Percentiles rank a stretch among this genome's conserved stretches.
Evolutionary conservation across 2,113 vertebrate genomes (phyloP).

Genomic region (Narcine bancroftii): DNA sequence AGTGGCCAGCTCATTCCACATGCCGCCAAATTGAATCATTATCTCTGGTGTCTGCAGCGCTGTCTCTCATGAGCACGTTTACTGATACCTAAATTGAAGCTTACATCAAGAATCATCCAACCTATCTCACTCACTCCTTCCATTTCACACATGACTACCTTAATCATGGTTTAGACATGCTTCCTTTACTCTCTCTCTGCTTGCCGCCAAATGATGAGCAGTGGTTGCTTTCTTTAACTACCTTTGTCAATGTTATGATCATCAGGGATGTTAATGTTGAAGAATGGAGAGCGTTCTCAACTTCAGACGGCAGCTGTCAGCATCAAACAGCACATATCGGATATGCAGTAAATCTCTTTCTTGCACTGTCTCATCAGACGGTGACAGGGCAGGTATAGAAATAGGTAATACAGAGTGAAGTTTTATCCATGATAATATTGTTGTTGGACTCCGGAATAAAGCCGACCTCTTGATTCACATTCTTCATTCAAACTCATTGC

Average conservation of each 20-base stretch:
- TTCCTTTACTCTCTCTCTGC: neutral
- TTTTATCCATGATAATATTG: neutral
- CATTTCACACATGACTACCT: conserved; percentile 9
- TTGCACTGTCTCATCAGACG: neutral
- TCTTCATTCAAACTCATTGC: neutral
- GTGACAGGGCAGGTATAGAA: neutral
- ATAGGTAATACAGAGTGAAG: neutral
- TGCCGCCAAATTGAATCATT: neutral
- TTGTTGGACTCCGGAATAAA: neutral
- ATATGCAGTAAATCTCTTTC: neutral
- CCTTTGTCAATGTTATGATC: neutral
- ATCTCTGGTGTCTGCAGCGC: neutral
- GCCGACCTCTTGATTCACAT: neutral
- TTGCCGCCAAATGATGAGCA: neutral
- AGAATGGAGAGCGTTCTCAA: neutral
- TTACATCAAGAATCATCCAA: neutral
- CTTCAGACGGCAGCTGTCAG: neutral
- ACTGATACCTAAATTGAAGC: conserved; percentile 1
- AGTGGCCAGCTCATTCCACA: neutral
- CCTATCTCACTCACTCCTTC: neutral
- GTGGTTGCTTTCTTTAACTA: neutral
- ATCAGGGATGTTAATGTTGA: neutral
- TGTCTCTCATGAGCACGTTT: neutral
- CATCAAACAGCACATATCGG: neutral
- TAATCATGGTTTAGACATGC: neutral